These are phyloP conservation scores for Drosophila nikananu DNA, from an alignment of 1,140 invertebrate species.

Conservation along the genomic window DNA sequence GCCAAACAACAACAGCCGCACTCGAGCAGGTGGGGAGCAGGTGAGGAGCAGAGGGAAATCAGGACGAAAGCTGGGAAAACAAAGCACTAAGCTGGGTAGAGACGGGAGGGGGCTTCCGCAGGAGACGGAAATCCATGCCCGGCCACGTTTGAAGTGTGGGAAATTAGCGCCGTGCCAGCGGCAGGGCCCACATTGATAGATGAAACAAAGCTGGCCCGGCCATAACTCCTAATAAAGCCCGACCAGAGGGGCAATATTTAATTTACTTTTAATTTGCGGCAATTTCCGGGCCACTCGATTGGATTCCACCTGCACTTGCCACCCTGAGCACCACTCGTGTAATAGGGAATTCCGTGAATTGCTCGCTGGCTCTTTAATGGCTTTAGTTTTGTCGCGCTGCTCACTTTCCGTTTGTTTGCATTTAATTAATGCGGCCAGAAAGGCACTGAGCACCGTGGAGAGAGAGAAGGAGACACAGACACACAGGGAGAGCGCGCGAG, in stretches of 20 bases:
- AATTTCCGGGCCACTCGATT: constrained; percentile 56
- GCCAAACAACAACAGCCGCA: constrained; percentile 31
- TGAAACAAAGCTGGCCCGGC: constrained; percentile 39
- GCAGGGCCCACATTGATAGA: constrained; percentile 30
- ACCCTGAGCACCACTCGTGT: constrained; percentile 4
- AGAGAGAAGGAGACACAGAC: background rate
- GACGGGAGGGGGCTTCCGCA: constrained; percentile 51
- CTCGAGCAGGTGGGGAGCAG: constrained; percentile 11
- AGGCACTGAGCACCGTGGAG: background rate
- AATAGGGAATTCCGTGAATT: constrained; percentile 11
- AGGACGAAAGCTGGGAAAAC: constrained; percentile 29
- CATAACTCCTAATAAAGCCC: constrained; percentile 50
- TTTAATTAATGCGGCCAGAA: constrained; percentile 46
- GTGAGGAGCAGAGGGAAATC: constrained; percentile 36
- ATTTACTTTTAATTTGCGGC: constrained; percentile 65
- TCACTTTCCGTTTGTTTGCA: constrained; percentile 39
- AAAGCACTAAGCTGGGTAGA: constrained; percentile 32
- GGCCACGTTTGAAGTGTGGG: constrained; percentile 71
- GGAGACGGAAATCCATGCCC: constrained; percentile 73
- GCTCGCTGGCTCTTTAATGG: constrained; percentile 13
- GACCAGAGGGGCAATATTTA: constrained; percentile 49
- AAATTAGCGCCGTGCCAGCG: constrained; percentile 68
- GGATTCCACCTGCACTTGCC: constrained; percentile 33
- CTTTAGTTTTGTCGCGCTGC: constrained; percentile 14
- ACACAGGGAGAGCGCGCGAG: background rate